Evolutionary conservation across 1,140 invertebrate species (phyloP), one percentile per base, ranked within the genome.

Genomic region (Euglossa dilemma): DNA sequence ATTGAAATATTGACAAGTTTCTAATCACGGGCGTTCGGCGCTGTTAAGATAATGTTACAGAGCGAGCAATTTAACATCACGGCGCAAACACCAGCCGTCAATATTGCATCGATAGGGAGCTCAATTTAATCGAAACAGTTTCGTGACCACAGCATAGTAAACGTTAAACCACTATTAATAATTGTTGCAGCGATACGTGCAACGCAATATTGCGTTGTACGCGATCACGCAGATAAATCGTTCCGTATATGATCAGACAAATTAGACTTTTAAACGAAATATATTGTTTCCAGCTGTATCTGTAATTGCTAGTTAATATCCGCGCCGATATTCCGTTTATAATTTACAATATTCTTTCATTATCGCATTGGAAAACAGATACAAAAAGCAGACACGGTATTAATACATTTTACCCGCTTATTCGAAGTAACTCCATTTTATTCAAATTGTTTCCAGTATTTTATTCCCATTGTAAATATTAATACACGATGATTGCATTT

Each of bases 131-230:
- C 16, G 20, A 36, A 50, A 11, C 16, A 45, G 25, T n/a, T 54
- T 66, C 23, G 43, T 56, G 71, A 16, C 52, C 71, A 81, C 3
- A 14, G 25, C 28, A n/a, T 36, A 25, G n/a, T 56, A 64, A 74
- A 54, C 47, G 23, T 64, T 66, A 75, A 56, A 43, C 52, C 59
- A 23, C 36, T 64, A 66, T 66, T 57, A 74, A 76, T 75, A 81
- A 81, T 81, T 57, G 57, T 81, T 67, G 20, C 8, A 18, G 11
- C 43, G 16, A 57, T 8, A 57, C 52, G 43, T 12, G 63, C 9
- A 16, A 76, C 43, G 2, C n/a, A 67, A 67, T 57, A 57, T 57
- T 67, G 59, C 28, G 43, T 75, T 47, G 2, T 25, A 20, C 4
- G 2, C 12, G 9, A 64, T 28, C 7, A 11, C 16, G 25, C 14